A percentile compares a stretch with the other conserved stretches of the same genome.
Conservation (phyloP, 2,113 vertebrate species). For the Euleptes europaea region DNA sequence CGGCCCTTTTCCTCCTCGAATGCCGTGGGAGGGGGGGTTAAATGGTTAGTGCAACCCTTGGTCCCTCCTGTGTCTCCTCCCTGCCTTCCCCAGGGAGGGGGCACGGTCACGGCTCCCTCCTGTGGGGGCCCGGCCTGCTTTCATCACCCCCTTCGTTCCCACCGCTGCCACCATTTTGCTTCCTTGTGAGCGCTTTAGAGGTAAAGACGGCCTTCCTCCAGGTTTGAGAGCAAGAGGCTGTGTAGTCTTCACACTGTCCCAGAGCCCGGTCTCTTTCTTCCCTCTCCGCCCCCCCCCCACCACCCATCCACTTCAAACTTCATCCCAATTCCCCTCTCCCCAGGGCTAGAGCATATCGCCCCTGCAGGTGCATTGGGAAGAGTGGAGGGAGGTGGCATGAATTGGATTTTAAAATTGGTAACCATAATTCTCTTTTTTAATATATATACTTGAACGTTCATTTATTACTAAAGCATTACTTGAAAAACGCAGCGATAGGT, state of each 20-base stretch:
- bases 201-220: neutral
- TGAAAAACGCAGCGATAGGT: conserved; percentile 29
- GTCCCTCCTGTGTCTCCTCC: neutral
- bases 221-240: neutral
- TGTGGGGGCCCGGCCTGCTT: neutral
- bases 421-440: neutral
- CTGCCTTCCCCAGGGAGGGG: neutral
- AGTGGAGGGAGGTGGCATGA: neutral
- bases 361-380: neutral
- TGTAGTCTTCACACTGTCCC: neutral
- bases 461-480: conserved; percentile 39
- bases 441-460: conserved; percentile 35
- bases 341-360: neutral
- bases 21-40: neutral
- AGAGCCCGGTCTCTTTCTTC: neutral
- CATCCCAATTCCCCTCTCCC: neutral
- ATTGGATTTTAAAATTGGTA: conserved; percentile 12
- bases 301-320: neutral
- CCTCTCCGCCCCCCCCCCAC: too few species aligned
- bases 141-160: neutral
- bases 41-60: neutral
- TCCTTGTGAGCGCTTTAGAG: neutral
- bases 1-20: neutral
- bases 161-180: neutral
- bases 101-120: neutral